Base-by-base conservation (phyloP, 1,140 invertebrate species). In the Druon quercuslanigerum region DNA sequence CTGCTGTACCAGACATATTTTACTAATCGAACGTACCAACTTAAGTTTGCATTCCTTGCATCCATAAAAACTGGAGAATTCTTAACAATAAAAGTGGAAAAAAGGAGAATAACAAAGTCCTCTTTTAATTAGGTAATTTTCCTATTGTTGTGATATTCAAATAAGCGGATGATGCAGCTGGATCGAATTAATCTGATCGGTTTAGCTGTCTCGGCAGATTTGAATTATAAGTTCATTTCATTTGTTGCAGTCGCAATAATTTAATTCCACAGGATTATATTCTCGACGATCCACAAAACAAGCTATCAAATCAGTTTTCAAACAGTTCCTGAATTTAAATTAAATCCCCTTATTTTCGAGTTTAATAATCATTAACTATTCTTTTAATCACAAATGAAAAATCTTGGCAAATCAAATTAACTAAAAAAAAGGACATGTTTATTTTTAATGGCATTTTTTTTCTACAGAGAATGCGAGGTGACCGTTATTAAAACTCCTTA, bases 131-230 rank as follows among this genome's bases (percentile, higher is more conserved):
- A 14, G 60, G n/a, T 9, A 66, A 66, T 66, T 66, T 66, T 66
- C 60, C 60, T 66, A 40, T 66, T 66, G 60, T 66, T 25, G n/a
- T n/a, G 33, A n/a, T 46, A 66, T 66, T 66, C 14, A 66, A 66
- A 66, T 66, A 6, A 66, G 33, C 60, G 60, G 60, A 66, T 66
- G 60, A 66, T 66, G 60, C 33, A 66, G 60, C 60, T 66, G 60
- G 60, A 66, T 33, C 60, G 25, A 25, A n/a, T 33, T 66, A 66
- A 66, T 66, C 25, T 40, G 12, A 66, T 66, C 60, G 25, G 60
- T 66, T 66, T 66, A 66, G n/a, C 60, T 66, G 60, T 66, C 25
- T 66, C 25, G 7, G 14, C 25, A 33, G 60, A 66, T 66, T 25
- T 12, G 5, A 57, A 57, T 46, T 46, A 46, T 11, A 57, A 57